These are phyloP conservation scores for Microtus pennsylvanicus DNA, from an alignment of 2,113 vertebrate species.

Conservation along the genomic window DNA sequence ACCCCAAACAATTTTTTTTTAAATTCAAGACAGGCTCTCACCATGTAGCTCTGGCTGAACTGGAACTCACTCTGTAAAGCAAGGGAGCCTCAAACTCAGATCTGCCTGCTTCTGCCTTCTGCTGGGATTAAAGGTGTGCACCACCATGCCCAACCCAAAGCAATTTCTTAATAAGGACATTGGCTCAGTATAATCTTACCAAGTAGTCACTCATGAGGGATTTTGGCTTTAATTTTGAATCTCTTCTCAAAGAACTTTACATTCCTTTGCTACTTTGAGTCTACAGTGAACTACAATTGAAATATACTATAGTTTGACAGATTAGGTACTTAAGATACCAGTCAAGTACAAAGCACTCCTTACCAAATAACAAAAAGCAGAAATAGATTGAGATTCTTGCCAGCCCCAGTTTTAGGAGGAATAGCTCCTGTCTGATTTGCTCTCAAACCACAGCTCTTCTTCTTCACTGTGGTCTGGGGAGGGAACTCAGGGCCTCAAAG, in stretches of 20 bases:
- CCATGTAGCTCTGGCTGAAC: neutral
- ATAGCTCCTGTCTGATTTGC: neutral
- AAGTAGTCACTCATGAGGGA: neutral
- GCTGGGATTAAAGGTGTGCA: neutral
- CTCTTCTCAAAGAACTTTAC: constrained; percentile 29
- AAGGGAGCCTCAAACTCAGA: neutral
- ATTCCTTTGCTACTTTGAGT: constrained; percentile 42
- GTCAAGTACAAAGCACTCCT: neutral
- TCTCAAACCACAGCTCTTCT: neutral
- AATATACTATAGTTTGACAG: neutral
- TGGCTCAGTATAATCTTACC: neutral
- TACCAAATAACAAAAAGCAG: neutral
- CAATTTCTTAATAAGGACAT: neutral
- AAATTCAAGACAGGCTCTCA: neutral
- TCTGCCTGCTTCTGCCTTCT: neutral
- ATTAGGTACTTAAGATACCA: constrained; percentile 14
- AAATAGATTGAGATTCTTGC: neutral
- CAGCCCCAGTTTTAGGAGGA: constrained; percentile 1
- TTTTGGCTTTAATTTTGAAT: constrained; percentile 45
- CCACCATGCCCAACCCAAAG: neutral
- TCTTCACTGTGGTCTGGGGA: neutral
- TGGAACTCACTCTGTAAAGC: neutral
- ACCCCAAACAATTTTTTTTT: neutral
- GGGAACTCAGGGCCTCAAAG: neutral
- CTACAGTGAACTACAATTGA: constrained; percentile 17